Evolutionary conservation across 2,113 vertebrate species (phyloP), one percentile per base, ranked within the genome.

Genomic region (Thymallus thymallus): DNA sequence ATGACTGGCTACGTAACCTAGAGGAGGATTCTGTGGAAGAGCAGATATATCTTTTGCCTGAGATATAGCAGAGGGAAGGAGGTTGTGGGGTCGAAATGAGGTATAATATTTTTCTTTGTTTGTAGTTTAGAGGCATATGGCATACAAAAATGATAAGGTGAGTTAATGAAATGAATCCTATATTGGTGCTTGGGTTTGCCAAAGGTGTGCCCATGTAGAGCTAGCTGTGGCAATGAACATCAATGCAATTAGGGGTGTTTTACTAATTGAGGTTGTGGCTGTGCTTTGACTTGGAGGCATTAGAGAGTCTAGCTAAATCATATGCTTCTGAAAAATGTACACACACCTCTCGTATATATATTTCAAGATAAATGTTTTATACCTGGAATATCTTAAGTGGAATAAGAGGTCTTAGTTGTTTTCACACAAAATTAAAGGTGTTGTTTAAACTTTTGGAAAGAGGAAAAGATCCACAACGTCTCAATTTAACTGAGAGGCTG

Each of bases 1-100:
- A 86, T 66, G 78, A 76, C 63, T 82, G 84, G 35, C 2, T 88
- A 88, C 89, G 87, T 86, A 87, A 89, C 81, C 82, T 20, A 68
- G 75, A 75, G 60, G 74, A 60, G 68, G 75, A 81, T 51, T 75
- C 75, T 78, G 70, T 55, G 70, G 78, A 72, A 75, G 73, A 83
- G 69, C 35, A 80, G 60, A 23, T 64, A 24, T 64, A 1, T 24
- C 23, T 24, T 26, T 29, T 29, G 6, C 22, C 62, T 3, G 62
- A 64, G 62, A 16, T 14, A 29, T 23, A 22, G 18, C n/a, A 74
- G 77, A 82, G 81, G 65, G 71, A 16, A 5, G 58, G 76, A 82
- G 74, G 74, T 86, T 79, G 74, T 86, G 84, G 85, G 78, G 84
- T 76, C 80, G 70, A 80, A 84, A 88, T 83, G 78, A 87, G 81